phyloP scores from a whole-genome alignment of 2,797 vertebrate genomes.

The Mastacembelus armatus region DNA sequence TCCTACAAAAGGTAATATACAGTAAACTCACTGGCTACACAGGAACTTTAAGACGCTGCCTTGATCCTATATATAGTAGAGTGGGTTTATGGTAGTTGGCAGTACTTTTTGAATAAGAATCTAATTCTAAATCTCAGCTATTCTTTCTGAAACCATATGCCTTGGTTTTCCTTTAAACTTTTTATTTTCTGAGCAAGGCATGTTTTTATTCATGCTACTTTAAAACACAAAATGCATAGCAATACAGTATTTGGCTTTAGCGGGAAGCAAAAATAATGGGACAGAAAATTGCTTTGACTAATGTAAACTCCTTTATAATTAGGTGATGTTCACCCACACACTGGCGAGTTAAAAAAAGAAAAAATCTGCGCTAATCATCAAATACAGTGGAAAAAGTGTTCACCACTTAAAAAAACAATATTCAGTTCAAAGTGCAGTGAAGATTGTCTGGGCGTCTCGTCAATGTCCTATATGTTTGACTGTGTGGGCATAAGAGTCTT shows the following conservation, averaged over 20 bases:
- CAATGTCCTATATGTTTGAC: conserved; percentile 39
- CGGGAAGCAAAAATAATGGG: conserved; percentile 26
- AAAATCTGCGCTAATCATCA: conserved; percentile 27
- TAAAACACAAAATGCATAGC: conserved; percentile 12
- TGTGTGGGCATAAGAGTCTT: conserved; percentile 48
- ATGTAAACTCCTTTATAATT: conserved; percentile 27
- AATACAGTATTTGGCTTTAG: background rate
- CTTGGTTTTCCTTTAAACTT: conserved; percentile 7
- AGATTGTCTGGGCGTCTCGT: conserved; percentile 26
- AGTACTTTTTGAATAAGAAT: conserved; percentile 37
- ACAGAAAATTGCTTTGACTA: conserved; percentile 38
- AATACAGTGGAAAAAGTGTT: conserved; percentile 33
- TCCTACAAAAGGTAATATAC: conserved; percentile 12
- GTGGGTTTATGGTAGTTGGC: conserved; percentile 23
- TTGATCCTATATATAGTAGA: conserved; percentile 21
- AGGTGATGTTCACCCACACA: conserved; percentile 37
- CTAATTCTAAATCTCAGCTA: conserved; percentile 28
- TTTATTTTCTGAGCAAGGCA: too few species aligned
- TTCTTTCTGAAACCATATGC: conserved; percentile 18
- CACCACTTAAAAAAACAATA: conserved; percentile 22
- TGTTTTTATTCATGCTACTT: conserved; percentile 1
- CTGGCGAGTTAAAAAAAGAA: conserved; percentile 25
- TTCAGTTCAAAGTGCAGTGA: conserved; percentile 10
- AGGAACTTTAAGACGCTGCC: conserved; percentile 24
- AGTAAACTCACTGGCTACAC: too few species aligned